Evolutionary conservation across 2,797 vertebrate species (phyloP).

Genomic region (Parambassis ranga): DNA sequence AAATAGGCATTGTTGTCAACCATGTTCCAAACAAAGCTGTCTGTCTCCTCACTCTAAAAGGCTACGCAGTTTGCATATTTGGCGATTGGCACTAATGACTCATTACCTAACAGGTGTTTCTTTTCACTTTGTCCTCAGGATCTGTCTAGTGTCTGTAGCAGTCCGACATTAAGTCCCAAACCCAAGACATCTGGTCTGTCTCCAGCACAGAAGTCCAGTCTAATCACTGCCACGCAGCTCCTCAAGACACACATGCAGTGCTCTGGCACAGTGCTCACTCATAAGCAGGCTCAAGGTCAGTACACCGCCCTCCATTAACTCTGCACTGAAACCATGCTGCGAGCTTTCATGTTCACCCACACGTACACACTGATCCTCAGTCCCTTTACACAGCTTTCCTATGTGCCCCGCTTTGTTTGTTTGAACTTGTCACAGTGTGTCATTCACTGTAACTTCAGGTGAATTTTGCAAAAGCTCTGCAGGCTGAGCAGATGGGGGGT

Average conservation of each 20-base stretch:
- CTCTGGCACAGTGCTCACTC: constrained; percentile 85
- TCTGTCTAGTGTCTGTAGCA: constrained; percentile 95
- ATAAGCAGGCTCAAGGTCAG: constrained; percentile 95
- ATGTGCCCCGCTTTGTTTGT: constrained; percentile 21
- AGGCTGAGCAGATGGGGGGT: not conserved
- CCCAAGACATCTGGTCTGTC: constrained; percentile 87
- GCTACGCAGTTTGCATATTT: not conserved
- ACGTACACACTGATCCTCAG: not conserved
- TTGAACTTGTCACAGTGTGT: constrained; percentile 23
- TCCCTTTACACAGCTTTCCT: constrained; percentile 7
- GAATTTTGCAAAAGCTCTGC: constrained; percentile 1
- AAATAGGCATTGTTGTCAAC: not conserved
- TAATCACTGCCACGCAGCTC: constrained; percentile 86
- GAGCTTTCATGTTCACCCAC: not conserved
- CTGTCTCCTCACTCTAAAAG: not conserved
- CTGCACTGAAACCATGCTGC: not conserved
- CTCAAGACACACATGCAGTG: constrained; percentile 92
- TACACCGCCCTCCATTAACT: not conserved
- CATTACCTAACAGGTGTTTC: not conserved
- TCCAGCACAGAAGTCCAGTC: constrained; percentile 89
- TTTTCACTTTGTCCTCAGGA: constrained; percentile 77
- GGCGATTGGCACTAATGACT: not conserved
- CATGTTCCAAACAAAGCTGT: not conserved
- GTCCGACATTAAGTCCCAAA: constrained; percentile 96
- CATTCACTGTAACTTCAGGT: constrained; percentile 26